These are phyloP conservation scores for Lucilia sericata DNA, from an alignment of 1,140 invertebrate species.

Conservation along the genomic window DNA sequence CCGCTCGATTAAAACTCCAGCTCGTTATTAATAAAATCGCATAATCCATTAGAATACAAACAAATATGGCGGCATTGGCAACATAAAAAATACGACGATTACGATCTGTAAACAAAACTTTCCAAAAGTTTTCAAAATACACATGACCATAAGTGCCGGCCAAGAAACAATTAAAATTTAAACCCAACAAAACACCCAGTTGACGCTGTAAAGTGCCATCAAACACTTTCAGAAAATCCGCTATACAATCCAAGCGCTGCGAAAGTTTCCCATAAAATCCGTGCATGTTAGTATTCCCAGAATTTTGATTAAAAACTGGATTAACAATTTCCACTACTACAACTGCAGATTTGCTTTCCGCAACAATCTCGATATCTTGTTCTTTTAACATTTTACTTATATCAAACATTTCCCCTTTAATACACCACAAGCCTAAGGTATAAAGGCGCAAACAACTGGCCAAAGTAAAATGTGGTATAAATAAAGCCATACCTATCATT, in stretches of 20 bases:
- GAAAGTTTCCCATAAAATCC: not conserved
- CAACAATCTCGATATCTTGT: not conserved
- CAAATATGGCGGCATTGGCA: conserved; percentile 56
- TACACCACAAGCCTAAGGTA: conserved; percentile 52
- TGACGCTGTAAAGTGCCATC: conserved; percentile 51
- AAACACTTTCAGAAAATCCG: not conserved
- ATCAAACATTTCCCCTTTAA: conserved; percentile 42
- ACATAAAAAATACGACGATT: conserved; percentile 59
- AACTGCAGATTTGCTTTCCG: conserved; percentile 34
- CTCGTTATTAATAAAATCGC: conserved; percentile 50
- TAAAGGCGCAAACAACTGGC: conserved; percentile 56
- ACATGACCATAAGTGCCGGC: conserved; percentile 51
- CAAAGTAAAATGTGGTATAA: conserved; percentile 57
- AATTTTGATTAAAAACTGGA: not conserved
- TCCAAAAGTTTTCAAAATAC: conserved; percentile 56
- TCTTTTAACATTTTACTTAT: conserved; percentile 23
- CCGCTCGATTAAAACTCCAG: conserved; percentile 51
- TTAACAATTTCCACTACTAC: conserved; percentile 39
- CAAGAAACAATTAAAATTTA: conserved; percentile 59
- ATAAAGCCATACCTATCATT: conserved; percentile 56
- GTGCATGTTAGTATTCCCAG: not conserved
- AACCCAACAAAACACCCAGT: conserved; percentile 52
- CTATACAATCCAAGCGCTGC: not conserved
- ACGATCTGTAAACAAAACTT: conserved; percentile 54
- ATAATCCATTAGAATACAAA: conserved; percentile 60